phyloP scores from a whole-genome alignment of 2,113 vertebrate genomes.

The Clarias macrocephalus region DNA sequence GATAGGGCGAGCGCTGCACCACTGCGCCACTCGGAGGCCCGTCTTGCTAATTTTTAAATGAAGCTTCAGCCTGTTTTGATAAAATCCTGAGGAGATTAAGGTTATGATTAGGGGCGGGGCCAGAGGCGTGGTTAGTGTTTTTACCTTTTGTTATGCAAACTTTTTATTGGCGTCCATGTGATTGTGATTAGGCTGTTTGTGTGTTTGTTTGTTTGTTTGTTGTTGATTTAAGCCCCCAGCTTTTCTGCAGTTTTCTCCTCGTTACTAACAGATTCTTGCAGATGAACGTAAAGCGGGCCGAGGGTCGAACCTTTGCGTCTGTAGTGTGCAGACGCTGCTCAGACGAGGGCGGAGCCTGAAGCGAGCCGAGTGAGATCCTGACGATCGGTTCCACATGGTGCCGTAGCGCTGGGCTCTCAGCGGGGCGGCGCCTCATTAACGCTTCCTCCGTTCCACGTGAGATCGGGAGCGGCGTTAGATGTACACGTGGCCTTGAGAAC shows the following conservation, averaged over 20 bases:
- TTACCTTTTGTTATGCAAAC: not conserved
- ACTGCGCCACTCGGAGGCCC: no score
- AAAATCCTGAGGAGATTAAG: not conserved
- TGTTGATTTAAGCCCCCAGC: not conserved
- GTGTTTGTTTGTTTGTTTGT: not conserved
- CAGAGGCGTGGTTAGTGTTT: not conserved
- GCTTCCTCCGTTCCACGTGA: constrained; percentile 31
- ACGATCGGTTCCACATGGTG: constrained; percentile 32
- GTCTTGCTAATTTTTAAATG: not conserved
- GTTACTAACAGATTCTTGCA: not conserved
- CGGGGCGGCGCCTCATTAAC: constrained; percentile 42
- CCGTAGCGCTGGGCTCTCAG: constrained; percentile 18
- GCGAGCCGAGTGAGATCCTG: not conserved
- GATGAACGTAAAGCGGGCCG: not conserved
- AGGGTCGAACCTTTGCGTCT: not conserved
- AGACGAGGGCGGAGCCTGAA: not conserved
- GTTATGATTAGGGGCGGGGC: not conserved
- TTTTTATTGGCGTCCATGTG: not conserved
- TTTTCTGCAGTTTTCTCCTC: not conserved
- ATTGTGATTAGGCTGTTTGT: not conserved
- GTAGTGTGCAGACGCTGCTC: not conserved
- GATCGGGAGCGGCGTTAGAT: constrained; percentile 13
- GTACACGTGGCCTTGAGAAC: constrained; percentile 24
- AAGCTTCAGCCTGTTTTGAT: not conserved
- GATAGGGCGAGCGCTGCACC: no score